phyloP scores from a whole-genome alignment of 2,888 invertebrate genomes.

The Spilarctia lutea region DNA sequence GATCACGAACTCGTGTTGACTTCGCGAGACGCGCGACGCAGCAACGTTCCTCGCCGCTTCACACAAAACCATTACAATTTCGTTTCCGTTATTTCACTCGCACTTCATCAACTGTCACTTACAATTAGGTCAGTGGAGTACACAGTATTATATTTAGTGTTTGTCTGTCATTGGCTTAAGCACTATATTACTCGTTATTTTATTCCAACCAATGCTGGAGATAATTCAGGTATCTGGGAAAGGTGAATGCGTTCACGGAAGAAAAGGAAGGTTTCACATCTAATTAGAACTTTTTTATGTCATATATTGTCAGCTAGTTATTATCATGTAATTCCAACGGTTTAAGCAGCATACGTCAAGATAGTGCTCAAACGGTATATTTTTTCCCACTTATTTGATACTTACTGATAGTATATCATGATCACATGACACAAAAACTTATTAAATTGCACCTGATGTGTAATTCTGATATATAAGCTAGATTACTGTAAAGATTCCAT shows the following conservation, averaged over 20 bases:
- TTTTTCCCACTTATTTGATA: too few species aligned
- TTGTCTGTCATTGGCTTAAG: background rate
- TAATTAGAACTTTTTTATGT: background rate
- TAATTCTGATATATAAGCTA: too few species aligned
- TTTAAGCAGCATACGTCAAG: too few species aligned
- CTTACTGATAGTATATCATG: too few species aligned
- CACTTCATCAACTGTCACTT: constrained; percentile 8
- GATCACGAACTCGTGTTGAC: constrained; percentile 16
- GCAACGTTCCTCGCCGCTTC: constrained; percentile 1
- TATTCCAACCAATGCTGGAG: background rate
- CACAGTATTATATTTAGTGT: constrained; percentile 3
- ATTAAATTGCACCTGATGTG: too few species aligned
- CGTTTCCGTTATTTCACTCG: constrained; percentile 16
- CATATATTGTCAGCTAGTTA: background rate
- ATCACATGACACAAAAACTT: too few species aligned
- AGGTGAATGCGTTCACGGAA: background rate
- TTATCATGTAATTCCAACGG: too few species aligned
- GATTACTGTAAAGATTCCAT: too few species aligned
- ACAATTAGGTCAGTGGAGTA: constrained; percentile 15
- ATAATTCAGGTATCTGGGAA: background rate
- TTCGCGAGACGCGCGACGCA: background rate
- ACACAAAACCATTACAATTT: constrained; percentile 12
- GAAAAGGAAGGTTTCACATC: background rate
- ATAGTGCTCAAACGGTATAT: too few species aligned
- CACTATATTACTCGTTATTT: too few species aligned